Evolutionary conservation across 2,888 invertebrate species (phyloP), one percentile per base, ranked within the genome.

Genomic region (Cryptus armator): DNA sequence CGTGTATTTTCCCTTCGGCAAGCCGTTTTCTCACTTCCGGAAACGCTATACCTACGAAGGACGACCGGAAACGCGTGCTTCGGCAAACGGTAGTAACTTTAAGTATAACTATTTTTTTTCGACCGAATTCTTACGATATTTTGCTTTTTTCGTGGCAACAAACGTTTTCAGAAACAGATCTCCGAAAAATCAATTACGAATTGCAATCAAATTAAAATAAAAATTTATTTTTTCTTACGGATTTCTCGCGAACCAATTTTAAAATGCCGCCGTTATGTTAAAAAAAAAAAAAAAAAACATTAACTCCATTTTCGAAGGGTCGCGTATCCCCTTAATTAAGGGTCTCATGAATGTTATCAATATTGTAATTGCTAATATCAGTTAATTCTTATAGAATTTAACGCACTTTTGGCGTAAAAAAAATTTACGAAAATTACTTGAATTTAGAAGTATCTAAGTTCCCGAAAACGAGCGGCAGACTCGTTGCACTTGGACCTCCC

Each of bases 41-140:
- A 81, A 86, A 86, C 68, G 71, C 53, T 76, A 64, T 80, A 67
- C 80, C 75, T 83, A 77, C 83, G 77, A 72, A 59, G 83, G 80
- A 71, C 85, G 77, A 83, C 80, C 76, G 85, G 85, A 85, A 85
- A 72, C 80, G 80, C 81, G 81, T 85, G 81, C 81, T 80, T 66
- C 77, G 74, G 79, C 24, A 44, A 24, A 51, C 37, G 9, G 67
- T 29, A 67, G 24, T 53, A 19, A 19, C 76, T 16, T 67, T 12
- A 14, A 24, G 37, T 10, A 37, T 12, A 59, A 51, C 24, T 67
- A 67, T 62, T 32, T 5, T 19, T 64, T n/a, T 10, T 66, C 3
- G 3, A 2, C 1, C 9, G 24, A 24, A 64, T 64, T 64, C 10
- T n/a, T 32, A 9, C 12, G 3, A 24, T 24, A 24, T 2, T 64